Percentiles rank a stretch among this genome's conserved stretches.
Conservation (phyloP, 1,140 invertebrate genomes). For the Pseudomyrmex gracilis region DNA sequence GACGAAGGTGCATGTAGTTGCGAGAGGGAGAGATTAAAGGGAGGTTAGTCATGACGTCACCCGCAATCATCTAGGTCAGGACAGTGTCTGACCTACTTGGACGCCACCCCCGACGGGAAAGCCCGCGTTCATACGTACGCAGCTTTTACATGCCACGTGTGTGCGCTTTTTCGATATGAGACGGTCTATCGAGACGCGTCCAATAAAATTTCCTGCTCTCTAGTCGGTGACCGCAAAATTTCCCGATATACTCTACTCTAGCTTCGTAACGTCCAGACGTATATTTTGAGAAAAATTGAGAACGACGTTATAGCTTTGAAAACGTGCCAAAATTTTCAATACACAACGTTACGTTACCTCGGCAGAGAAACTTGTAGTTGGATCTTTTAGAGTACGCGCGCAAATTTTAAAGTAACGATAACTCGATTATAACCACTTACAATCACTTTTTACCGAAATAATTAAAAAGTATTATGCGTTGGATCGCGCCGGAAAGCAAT, state of each 20-base stretch:
- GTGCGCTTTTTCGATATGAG: neutral
- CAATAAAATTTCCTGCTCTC: conserved; percentile 11
- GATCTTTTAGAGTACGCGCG: neutral
- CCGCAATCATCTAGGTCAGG: conserved; percentile 82
- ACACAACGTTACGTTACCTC: neutral
- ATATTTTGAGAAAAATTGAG: neutral
- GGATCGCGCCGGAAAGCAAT: no score
- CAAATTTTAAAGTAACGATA: neutral
- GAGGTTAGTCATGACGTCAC: conserved; percentile 79
- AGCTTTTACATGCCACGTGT: conserved; percentile 42
- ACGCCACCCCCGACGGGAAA: conserved; percentile 6
- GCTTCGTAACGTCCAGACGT: neutral
- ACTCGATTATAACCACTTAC: no score
- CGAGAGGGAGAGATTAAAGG: conserved; percentile 48
- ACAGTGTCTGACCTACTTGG: conserved; percentile 81
- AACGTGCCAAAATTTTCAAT: neutral
- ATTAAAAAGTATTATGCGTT: no score
- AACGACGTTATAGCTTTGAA: neutral
- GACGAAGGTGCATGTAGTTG: conserved; percentile 12
- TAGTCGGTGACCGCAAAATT: neutral
- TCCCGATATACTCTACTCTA: no score
- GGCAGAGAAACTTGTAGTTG: no score
- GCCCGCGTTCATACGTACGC: conserved; percentile 30
- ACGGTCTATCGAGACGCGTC: conserved; percentile 4
- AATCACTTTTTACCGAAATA: no score